Evolutionary conservation across 2,113 vertebrate genomes (phyloP).

Genomic region (Tapirus terrestris): DNA sequence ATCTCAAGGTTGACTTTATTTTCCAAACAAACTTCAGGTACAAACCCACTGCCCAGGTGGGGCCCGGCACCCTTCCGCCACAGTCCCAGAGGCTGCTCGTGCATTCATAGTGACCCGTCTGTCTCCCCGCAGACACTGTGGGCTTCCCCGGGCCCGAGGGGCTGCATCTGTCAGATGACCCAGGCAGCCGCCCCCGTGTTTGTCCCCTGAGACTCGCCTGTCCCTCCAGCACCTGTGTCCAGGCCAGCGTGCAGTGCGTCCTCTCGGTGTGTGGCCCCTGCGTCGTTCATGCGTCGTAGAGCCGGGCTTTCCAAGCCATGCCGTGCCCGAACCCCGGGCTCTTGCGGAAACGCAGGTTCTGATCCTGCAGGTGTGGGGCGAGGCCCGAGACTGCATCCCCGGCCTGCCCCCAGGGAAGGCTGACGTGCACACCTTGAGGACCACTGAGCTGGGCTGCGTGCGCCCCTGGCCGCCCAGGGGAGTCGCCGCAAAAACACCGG

Average conservation of each 20-base stretch:
- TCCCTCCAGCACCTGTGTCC: background rate
- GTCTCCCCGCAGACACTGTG: background rate
- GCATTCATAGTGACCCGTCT: background rate
- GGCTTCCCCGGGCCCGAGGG: background rate
- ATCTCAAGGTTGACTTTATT: background rate
- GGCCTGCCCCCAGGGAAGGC: background rate
- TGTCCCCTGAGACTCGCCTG: background rate
- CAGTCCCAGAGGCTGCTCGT: background rate
- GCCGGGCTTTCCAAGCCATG: background rate
- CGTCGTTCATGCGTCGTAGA: background rate
- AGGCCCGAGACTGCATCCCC: background rate
- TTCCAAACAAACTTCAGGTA: background rate
- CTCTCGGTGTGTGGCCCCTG: background rate
- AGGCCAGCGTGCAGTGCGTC: background rate
- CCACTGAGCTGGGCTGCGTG: background rate
- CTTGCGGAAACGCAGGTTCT: background rate
- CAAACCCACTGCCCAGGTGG: background rate
- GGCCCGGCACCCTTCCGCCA: background rate
- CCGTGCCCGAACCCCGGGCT: accelerated
- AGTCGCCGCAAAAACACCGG: background rate
- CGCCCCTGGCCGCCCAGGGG: background rate
- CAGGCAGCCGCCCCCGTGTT: too few species aligned
- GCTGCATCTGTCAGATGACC: background rate
- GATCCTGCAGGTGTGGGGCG: background rate
- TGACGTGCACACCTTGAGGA: accelerated